A percentile compares a stretch with the other conserved stretches of the same genome.
Conservation (phyloP, 1,140 invertebrate species). For the Rhyacophila brunnea region DNA sequence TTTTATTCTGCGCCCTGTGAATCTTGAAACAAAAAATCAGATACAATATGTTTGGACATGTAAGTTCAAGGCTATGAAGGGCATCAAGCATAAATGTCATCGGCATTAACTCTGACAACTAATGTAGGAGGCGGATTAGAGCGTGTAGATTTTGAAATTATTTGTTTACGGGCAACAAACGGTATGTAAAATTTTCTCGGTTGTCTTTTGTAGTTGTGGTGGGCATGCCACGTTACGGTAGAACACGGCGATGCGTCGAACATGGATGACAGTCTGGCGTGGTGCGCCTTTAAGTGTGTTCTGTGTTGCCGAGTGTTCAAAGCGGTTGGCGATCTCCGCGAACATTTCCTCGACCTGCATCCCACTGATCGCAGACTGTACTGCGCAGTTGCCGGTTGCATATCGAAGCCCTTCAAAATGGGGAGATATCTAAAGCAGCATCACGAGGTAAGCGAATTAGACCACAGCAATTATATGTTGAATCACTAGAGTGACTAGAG, state of each 20-base stretch:
- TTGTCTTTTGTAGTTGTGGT: constrained; percentile 13
- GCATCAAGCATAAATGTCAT: too few species aligned
- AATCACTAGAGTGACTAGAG: too few species aligned
- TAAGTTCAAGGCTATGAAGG: too few species aligned
- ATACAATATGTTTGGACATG: too few species aligned
- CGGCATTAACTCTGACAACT: too few species aligned
- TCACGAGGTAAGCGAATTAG: constrained; percentile 41
- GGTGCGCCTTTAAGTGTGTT: constrained; percentile 41
- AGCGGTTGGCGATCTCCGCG: constrained; percentile 41
- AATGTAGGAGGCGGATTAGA: too few species aligned
- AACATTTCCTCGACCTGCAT: constrained; percentile 43
- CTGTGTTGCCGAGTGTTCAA: constrained; percentile 41
- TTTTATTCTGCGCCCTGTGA: too few species aligned
- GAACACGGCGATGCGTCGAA: not conserved
- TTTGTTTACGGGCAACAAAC: too few species aligned
- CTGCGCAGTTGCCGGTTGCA: constrained; percentile 45
- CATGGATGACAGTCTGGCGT: not conserved
- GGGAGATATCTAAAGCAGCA: constrained; percentile 48
- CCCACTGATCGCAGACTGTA: constrained; percentile 46
- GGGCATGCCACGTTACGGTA: constrained; percentile 10
- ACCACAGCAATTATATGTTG: too few species aligned
- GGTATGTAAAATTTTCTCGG: too few species aligned
- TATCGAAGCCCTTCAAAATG: constrained; percentile 45
- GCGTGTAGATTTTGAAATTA: too few species aligned
- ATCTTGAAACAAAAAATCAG: too few species aligned